Evolutionary conservation across 2,113 vertebrate species (phyloP).

Genomic region (Lathamus discolor): DNA sequence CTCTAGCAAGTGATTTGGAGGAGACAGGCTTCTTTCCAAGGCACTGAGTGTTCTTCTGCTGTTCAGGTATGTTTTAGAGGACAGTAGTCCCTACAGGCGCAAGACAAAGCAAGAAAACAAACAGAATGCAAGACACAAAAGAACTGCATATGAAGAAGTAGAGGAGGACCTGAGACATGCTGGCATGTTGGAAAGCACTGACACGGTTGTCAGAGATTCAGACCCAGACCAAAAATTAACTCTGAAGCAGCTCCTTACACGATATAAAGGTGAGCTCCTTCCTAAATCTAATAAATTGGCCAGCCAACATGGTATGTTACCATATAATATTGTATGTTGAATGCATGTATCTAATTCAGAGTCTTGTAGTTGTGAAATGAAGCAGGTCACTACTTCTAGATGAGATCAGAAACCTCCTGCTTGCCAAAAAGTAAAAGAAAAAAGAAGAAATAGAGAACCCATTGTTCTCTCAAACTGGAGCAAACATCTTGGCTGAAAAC

Average conservation of each 20-base stretch:
- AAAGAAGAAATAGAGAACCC: background rate
- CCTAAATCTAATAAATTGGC: background rate
- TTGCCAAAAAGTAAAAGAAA: background rate
- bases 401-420: background rate
- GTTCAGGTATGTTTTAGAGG: constrained; percentile 88
- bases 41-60: background rate
- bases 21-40: background rate
- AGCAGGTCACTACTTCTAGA: background rate
- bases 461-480: background rate
- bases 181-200: constrained; percentile 72
- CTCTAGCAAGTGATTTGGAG: background rate
- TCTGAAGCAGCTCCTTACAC: constrained; percentile 83
- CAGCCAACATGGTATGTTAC: background rate
- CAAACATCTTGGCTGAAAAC: background rate
- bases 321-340: background rate
- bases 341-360: background rate
- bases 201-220: constrained; percentile 81
- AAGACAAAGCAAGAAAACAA: constrained; percentile 79
- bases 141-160: constrained; percentile 81
- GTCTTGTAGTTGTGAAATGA: background rate
- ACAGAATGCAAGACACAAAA: constrained; percentile 68
- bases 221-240: constrained; percentile 90
- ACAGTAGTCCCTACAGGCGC: constrained; percentile 87
- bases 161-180: constrained; percentile 83
- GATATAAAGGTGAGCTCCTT: constrained; percentile 84